Evolutionary conservation across 2,888 invertebrate genomes (phyloP), one percentile per base, ranked within the genome.

Genomic region (Anorthoa munda): DNA sequence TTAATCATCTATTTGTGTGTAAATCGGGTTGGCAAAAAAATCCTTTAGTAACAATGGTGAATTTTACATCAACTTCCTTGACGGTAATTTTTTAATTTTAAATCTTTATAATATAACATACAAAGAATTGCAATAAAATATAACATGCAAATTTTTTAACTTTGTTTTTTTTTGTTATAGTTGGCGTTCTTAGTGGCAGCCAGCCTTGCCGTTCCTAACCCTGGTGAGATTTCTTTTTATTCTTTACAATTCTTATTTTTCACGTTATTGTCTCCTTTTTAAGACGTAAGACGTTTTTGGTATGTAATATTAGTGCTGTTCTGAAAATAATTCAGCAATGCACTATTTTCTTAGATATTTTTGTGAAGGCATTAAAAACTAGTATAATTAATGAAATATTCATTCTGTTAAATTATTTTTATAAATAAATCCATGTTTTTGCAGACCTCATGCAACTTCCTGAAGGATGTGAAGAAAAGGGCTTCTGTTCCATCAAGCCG

Each of bases 401-500:
- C 2, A 31, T 31, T 31, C n/a, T 17, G 5, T 39, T 31, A 17
- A 39, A 17, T 56, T 46, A 48, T 21, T n/a, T 51, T 70, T 21
- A 53, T 39, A 45, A 26, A 50, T 50, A n/a, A 46, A 66, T 13
- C 31, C 0, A 9, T 68, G 17, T 50, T 64, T 63, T 71, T 51
- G 21, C 60, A 81, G 81, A 69, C 7, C 2, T 45, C 4, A 18
- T 81, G 12, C 64, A 58, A 50, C n/a, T 80, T 61, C 80, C 79
- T 39, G 75, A 80, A 17, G 68, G 66, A 61, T 80, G 79, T 46
- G 75, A 63, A 13, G 80, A 71, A 23, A 64, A 64, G 56, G 69
- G 60, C 5, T 77, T 81, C 45, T 81, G 80, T 58, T 7, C 15
- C 15, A 45, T 59, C 31, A 81, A 81, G 26, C 81, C 80, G 9